These are phyloP conservation scores for Ramphastos sulfuratus DNA, from an alignment of 2,113 vertebrate species.

Conservation along the genomic window DNA sequence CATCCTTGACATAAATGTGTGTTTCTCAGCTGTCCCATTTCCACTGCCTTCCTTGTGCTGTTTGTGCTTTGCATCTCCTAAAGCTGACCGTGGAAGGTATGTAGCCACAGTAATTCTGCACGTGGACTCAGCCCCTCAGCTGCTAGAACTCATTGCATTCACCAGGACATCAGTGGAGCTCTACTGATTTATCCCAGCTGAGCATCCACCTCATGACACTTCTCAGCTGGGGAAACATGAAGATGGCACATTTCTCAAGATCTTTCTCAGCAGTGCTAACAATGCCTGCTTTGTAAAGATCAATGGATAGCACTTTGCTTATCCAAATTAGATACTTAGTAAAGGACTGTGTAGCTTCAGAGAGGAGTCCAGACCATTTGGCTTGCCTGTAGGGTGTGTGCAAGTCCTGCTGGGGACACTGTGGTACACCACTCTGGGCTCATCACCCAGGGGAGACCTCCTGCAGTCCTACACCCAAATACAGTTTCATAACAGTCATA, in stretches of 20 bases:
- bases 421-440: not conserved
- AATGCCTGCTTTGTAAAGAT: not conserved
- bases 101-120: not conserved
- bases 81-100: not conserved
- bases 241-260: not conserved
- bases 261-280: not conserved
- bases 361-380: not conserved
- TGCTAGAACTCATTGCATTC: not conserved
- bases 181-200: not conserved
- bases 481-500: not conserved
- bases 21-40: not conserved
- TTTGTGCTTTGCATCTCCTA: not conserved
- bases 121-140: not conserved
- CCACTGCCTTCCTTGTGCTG: not conserved
- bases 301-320: not conserved
- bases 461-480: not conserved
- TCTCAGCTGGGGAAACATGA: not conserved
- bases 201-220: not conserved
- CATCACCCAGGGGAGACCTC: not conserved
- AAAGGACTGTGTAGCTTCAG: not conserved
- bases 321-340: not conserved
- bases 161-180: not conserved
- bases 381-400: not conserved
- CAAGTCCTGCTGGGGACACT: not conserved
- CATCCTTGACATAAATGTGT: not conserved